phyloP scores from a whole-genome alignment of 2,797 vertebrate species.

The Acrocephalus scirpaceus region DNA sequence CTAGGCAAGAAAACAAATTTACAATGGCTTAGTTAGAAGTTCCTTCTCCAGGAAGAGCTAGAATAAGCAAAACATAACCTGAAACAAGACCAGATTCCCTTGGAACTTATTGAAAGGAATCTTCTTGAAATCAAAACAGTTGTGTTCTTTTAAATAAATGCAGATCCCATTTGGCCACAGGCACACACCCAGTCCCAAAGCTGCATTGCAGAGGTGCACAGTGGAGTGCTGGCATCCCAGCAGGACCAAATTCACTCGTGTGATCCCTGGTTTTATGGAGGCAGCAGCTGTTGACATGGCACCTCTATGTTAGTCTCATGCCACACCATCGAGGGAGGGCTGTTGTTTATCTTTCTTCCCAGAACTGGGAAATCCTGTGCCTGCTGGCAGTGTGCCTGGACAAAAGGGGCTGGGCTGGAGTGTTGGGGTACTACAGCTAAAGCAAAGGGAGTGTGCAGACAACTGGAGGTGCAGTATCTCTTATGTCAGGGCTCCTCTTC shows the following conservation, averaged over 20 bases:
- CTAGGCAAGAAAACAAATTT: slow-evolving; percentile 26
- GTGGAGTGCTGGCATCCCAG: background rate
- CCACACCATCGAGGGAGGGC: accelerated
- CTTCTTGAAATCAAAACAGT: background rate
- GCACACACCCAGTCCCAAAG: background rate
- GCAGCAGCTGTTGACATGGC: background rate
- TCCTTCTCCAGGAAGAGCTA: slow-evolving; percentile 11
- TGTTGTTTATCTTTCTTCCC: background rate
- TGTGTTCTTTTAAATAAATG: background rate
- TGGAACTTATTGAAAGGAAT: background rate
- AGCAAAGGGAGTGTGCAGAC: background rate
- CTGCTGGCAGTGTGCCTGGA: background rate
- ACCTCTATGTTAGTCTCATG: background rate
- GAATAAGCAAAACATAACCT: background rate
- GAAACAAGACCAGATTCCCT: background rate
- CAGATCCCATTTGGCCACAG: background rate
- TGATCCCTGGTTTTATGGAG: background rate
- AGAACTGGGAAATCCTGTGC: background rate
- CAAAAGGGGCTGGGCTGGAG: background rate
- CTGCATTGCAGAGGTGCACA: background rate
- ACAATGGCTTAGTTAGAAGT: background rate
- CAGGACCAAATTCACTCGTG: background rate
- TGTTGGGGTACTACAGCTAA: accelerated
- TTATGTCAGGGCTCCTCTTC: background rate
- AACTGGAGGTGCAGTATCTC: background rate